Evolutionary conservation across 2,888 invertebrate genomes (phyloP).

Genomic region (Eilema sororculum): DNA sequence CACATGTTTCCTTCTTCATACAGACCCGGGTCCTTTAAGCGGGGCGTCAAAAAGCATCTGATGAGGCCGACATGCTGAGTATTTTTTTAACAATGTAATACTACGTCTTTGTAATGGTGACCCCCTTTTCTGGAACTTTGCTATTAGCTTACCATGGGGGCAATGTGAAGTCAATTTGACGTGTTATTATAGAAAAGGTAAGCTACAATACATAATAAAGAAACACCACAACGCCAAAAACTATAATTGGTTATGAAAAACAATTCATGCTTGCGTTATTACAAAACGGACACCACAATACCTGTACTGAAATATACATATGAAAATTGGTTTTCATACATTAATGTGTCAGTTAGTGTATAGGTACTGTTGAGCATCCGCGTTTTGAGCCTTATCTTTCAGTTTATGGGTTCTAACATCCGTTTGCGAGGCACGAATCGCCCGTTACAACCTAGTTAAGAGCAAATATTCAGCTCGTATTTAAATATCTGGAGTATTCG

Average conservation of each 20-base stretch:
- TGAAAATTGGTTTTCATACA: slow-evolving; percentile 54
- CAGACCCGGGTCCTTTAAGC: too few species aligned
- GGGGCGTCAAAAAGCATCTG: too few species aligned
- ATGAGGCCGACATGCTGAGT: too few species aligned
- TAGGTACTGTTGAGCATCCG: slow-evolving; percentile 43
- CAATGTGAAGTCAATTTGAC: too few species aligned
- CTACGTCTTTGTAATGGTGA: too few species aligned
- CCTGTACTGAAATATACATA: slow-evolving; percentile 30
- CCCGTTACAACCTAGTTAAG: slow-evolving; percentile 66
- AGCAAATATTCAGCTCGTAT: slow-evolving; percentile 66
- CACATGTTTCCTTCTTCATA: too few species aligned
- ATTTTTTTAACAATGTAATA: too few species aligned
- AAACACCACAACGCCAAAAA: too few species aligned
- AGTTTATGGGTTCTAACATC: slow-evolving; percentile 70
- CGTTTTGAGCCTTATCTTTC: slow-evolving; percentile 65
- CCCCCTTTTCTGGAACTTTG: too few species aligned
- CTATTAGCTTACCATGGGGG: too few species aligned
- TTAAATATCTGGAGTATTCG: slow-evolving; percentile 60
- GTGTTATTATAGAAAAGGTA: too few species aligned
- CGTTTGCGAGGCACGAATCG: slow-evolving; percentile 65
- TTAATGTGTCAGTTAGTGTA: slow-evolving; percentile 53
- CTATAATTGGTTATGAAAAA: not conserved
- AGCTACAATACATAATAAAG: too few species aligned
- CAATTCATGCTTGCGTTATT: not conserved
- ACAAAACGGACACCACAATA: slow-evolving; percentile 16